phyloP scores from a whole-genome alignment of 2,797 vertebrate species.

The Phoebastria nigripes region DNA sequence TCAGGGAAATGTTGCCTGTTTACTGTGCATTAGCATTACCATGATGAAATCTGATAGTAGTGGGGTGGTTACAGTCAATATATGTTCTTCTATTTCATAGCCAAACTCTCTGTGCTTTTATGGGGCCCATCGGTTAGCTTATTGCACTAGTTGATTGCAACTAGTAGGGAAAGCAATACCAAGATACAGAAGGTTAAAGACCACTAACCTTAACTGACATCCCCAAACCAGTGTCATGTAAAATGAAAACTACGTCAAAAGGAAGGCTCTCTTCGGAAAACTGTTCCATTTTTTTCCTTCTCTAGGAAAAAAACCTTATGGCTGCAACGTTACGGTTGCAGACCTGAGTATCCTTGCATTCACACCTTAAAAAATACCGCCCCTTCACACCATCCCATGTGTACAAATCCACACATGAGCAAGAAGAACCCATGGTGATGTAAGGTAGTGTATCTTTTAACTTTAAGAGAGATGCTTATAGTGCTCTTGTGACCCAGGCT shows the following conservation, averaged over 20 bases:
- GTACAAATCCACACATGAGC: background rate
- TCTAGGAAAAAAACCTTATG: background rate
- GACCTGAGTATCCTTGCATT: background rate
- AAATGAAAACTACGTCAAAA: background rate
- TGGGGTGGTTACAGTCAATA: background rate
- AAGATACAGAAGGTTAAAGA: background rate
- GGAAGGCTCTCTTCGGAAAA: background rate
- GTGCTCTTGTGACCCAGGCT: background rate
- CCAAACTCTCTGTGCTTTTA: background rate
- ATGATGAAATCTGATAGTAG: background rate
- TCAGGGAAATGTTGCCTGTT: background rate
- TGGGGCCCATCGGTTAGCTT: background rate
- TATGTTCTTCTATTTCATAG: background rate
- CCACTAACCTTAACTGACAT: background rate
- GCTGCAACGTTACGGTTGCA: background rate
- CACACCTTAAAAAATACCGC: background rate
- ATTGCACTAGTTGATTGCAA: background rate
- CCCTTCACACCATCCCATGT: background rate
- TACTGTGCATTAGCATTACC: background rate
- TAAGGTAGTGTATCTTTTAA: background rate
- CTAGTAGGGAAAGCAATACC: background rate
- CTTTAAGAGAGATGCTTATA: background rate
- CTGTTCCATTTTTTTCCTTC: rapidly evolving
- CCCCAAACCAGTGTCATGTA: background rate
- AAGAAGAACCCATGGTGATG: background rate